phyloP scores from a whole-genome alignment of 2,888 invertebrate genomes.

The Tigriopus californicus region DNA sequence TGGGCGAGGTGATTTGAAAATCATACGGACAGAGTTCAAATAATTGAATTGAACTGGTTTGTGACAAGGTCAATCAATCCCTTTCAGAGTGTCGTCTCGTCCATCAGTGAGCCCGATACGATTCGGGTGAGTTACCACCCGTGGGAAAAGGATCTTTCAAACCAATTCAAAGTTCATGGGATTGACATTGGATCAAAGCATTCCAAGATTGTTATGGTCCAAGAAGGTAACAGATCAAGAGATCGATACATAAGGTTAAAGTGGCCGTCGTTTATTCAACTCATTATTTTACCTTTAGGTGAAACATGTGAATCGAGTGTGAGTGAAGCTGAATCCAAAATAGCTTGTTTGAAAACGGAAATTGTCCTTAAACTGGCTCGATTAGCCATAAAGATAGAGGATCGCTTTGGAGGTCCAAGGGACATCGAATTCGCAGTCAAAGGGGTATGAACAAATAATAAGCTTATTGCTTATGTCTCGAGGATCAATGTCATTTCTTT shows the following conservation, averaged over 20 bases:
- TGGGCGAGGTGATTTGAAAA: slow-evolving; percentile 46
- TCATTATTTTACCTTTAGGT: too few relatives aligned
- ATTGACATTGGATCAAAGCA: slow-evolving; percentile 30
- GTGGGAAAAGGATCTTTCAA: slow-evolving; percentile 30
- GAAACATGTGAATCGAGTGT: slow-evolving; percentile 29
- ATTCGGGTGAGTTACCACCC: slow-evolving; percentile 36
- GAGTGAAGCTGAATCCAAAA: slow-evolving; percentile 29
- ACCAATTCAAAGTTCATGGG: slow-evolving; percentile 23
- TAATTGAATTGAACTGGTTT: too few relatives aligned
- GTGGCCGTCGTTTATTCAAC: too few relatives aligned
- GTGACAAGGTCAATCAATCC: too few relatives aligned
- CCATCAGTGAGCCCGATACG: slow-evolving; percentile 53
- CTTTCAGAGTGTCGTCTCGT: slow-evolving; percentile 55
- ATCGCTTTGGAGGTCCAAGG: slow-evolving; percentile 44
- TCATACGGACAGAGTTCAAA: too few relatives aligned
- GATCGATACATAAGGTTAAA: too few relatives aligned
- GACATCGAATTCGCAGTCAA: slow-evolving; percentile 64
- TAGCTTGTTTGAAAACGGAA: slow-evolving; percentile 37
- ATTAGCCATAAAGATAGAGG: slow-evolving; percentile 41
- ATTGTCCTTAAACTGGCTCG: slow-evolving; percentile 37
- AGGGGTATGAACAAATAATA: slow-evolving; percentile 30
- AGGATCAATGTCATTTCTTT: not conserved
- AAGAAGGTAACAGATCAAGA: not conserved
- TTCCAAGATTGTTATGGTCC: slow-evolving; percentile 32
- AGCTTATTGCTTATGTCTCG: too few relatives aligned